A percentile compares a stretch with the other conserved stretches of the same genome.
Conservation (phyloP, 2,888 invertebrate genomes). For the Zygaena filipendulae region DNA sequence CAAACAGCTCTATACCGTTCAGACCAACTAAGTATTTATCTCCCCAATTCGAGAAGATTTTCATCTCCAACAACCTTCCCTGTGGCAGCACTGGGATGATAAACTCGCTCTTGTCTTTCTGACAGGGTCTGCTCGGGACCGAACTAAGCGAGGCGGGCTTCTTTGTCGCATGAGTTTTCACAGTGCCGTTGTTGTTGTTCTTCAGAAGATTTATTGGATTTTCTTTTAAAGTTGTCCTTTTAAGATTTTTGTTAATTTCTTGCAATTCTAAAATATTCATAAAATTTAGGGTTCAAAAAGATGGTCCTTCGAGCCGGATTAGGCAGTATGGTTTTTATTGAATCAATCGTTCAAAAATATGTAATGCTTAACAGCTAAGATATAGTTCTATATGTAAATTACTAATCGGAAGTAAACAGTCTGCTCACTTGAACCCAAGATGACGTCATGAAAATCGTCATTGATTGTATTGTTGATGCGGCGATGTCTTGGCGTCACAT, state of each 20-base stretch:
- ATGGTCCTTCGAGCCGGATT: too few relatives aligned
- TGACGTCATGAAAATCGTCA: conserved; percentile 54
- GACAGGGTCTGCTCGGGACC: conserved; percentile 24
- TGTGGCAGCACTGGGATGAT: conserved; percentile 80
- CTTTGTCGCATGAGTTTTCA: too few relatives aligned
- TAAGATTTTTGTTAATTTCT: conserved; percentile 24
- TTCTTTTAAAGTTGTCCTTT: conserved; percentile 25
- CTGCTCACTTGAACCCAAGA: conserved; percentile 40
- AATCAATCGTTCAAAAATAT: too few relatives aligned
- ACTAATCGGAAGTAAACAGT: too few relatives aligned
- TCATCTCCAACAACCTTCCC: conserved; percentile 73
- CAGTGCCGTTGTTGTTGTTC: conserved; percentile 17
- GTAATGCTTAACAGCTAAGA: too few relatives aligned
- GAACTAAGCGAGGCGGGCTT: conserved; percentile 30
- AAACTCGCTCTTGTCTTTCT: conserved; percentile 59
- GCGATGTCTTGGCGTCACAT: conserved; percentile 52
- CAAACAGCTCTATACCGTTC: conserved; percentile 82
- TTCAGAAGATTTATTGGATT: conserved; percentile 19
- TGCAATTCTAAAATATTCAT: conserved; percentile 23
- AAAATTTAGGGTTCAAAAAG: too few relatives aligned
- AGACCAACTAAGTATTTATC: conserved; percentile 82
- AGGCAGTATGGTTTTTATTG: too few relatives aligned
- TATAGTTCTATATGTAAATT: too few relatives aligned
- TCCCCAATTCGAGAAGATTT: conserved; percentile 82
- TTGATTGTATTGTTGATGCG: conserved; percentile 22